phyloP scores from a whole-genome alignment of 2,888 invertebrate species.

The Yponomeuta evonymella region DNA sequence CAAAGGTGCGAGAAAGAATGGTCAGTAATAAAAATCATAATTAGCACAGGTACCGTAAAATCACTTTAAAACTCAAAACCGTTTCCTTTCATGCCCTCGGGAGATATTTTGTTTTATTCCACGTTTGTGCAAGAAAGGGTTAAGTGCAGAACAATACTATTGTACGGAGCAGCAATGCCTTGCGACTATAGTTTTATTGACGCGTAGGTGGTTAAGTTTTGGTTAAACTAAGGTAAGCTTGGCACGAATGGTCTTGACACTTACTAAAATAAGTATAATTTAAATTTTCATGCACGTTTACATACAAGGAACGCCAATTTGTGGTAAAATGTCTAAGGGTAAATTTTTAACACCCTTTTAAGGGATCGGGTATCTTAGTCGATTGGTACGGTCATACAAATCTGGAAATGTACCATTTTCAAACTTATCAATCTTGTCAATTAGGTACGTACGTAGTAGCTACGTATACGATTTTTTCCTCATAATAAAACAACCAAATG shows the following conservation, averaged over 20 bases:
- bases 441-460: too few relatives aligned
- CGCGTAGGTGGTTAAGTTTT: constrained; percentile 44
- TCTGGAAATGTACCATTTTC: too few relatives aligned
- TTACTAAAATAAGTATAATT: constrained; percentile 12
- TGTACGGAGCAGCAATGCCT: constrained; percentile 7
- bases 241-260: constrained; percentile 29
- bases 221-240: constrained; percentile 41
- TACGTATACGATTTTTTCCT: too few relatives aligned
- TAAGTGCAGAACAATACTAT: constrained; percentile 1
- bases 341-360: too few relatives aligned
- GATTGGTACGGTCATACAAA: too few relatives aligned
- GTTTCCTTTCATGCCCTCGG: not conserved
- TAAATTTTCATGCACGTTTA: too few relatives aligned
- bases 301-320: too few relatives aligned
- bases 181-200: constrained; percentile 11
- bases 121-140: constrained; percentile 1
- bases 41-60: constrained; percentile 12
- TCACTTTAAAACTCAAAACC: not conserved
- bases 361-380: too few relatives aligned
- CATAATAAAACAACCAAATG: too few relatives aligned
- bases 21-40: not conserved
- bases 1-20: not conserved
- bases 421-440: too few relatives aligned
- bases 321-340: too few relatives aligned
- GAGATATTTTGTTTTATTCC: not conserved